These are phyloP conservation scores for Anagrus nilaparvatae DNA, from an alignment of 1,140 invertebrate genomes.

Conservation along the genomic window DNA sequence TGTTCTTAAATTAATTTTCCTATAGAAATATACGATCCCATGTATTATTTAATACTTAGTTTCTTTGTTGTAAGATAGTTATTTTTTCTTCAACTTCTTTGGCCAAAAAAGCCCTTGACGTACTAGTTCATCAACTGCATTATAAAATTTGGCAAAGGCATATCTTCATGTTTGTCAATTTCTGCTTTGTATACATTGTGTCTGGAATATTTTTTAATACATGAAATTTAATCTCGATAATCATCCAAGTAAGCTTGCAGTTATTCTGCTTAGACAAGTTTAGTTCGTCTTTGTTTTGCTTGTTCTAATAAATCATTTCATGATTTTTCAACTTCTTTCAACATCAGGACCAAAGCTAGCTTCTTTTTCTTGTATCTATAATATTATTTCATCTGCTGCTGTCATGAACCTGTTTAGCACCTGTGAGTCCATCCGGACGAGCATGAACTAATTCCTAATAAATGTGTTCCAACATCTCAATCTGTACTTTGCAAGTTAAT, in stretches of 20 bases:
- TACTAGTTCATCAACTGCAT: constrained; percentile 58
- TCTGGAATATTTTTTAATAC: constrained; percentile 85
- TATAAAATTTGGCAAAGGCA: constrained; percentile 69
- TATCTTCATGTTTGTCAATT: constrained; percentile 78
- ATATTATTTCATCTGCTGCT: constrained; percentile 85
- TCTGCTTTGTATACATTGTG: constrained; percentile 82
- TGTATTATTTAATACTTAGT: constrained; percentile 57
- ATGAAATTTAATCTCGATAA: constrained; percentile 81
- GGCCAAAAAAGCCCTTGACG: constrained; percentile 76
- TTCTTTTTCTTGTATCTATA: constrained; percentile 91
- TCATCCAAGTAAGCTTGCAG: constrained; percentile 84
- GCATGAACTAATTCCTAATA: constrained; percentile 85
- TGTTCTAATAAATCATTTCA: constrained; percentile 70
- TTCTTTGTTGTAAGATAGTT: constrained; percentile 55
- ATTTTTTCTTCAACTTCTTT: constrained; percentile 84
- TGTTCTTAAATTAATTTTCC: constrained; percentile 69
- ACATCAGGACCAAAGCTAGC: constrained; percentile 64
- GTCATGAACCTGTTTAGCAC: constrained; percentile 86
- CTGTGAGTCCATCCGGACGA: constrained; percentile 81
- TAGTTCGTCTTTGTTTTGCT: constrained; percentile 62
- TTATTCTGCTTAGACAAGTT: constrained; percentile 78
- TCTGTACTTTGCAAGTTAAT: constrained; percentile 77
- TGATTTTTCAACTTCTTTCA: constrained; percentile 74
- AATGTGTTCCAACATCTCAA: constrained; percentile 84
- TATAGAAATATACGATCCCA: constrained; percentile 66